A percentile compares a stretch with the other conserved stretches of the same genome.
These are phyloP conservation scores for Phenganax stokvisi DNA, from an alignment of 92 coral and sea anemone genomes.

Conservation along the genomic window DNA sequence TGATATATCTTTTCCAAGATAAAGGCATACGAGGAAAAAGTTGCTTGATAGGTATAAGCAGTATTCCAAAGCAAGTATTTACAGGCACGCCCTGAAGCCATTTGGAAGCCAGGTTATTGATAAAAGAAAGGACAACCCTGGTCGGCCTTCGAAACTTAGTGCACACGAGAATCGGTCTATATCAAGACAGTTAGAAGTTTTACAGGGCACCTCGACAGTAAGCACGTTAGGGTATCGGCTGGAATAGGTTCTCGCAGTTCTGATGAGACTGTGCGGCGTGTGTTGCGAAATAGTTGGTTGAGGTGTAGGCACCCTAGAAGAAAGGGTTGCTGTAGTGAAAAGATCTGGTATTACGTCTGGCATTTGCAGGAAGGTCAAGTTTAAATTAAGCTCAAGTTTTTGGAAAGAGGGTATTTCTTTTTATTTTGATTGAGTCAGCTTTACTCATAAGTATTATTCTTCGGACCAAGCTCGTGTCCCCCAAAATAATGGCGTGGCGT, in stretches of 20 bases:
- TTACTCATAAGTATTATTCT: too few relatives aligned
- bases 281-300: too few relatives aligned
- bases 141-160: constrained; percentile 10
- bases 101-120: neutral
- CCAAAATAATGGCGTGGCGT: too few relatives aligned
- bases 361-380: too few relatives aligned
- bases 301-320: too few relatives aligned
- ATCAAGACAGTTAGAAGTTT: neutral
- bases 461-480: too few relatives aligned
- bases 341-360: too few relatives aligned
- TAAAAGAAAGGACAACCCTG: neutral
- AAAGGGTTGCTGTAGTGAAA: too few relatives aligned
- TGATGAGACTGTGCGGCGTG: too few relatives aligned
- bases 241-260: neutral
- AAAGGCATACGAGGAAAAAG: constrained; percentile 4
- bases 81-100: constrained; percentile 9
- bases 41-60: neutral
- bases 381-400: too few relatives aligned
- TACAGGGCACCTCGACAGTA: neutral
- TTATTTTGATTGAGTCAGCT: too few relatives aligned
- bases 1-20: neutral
- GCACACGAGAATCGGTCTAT: neutral
- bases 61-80: constrained; percentile 15
- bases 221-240: neutral
- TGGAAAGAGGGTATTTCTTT: too few relatives aligned